A percentile compares a stretch with the other conserved stretches of the same genome.
Evolutionary conservation across 2,888 invertebrate genomes (phyloP).

Genomic region (Amblyteles armatorius): DNA sequence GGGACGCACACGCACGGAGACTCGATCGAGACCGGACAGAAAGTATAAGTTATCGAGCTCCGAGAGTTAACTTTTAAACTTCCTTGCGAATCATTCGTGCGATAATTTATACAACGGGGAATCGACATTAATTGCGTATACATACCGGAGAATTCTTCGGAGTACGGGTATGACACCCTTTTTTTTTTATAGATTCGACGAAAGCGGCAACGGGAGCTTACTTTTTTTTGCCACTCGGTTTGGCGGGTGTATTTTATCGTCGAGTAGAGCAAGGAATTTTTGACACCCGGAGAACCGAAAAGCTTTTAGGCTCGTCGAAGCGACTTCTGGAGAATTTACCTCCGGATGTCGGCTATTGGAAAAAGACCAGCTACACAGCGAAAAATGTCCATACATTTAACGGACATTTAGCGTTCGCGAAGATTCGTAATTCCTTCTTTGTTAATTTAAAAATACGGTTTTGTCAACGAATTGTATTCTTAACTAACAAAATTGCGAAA

Average conservation of each 20-base stretch:
- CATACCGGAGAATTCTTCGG: constrained; percentile 19
- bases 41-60: constrained; percentile 79
- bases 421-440: too few relatives aligned
- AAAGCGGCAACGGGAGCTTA: not conserved
- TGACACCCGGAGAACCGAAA: not conserved
- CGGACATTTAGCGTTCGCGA: not conserved
- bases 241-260: not conserved
- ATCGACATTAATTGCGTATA: constrained; percentile 42
- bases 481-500: not conserved
- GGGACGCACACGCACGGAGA: not conserved
- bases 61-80: constrained; percentile 48
- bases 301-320: too few relatives aligned
- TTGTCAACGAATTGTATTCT: too few relatives aligned
- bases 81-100: constrained; percentile 46
- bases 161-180: constrained; percentile 9
- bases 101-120: constrained; percentile 65
- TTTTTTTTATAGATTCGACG: constrained; percentile 2
- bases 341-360: too few relatives aligned
- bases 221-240: not conserved
- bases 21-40: constrained; percentile 64
- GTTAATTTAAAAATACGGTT: too few relatives aligned
- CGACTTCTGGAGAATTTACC: too few relatives aligned
- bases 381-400: not conserved
- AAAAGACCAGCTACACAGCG: not conserved
- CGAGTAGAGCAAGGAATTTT: not conserved